Conservation (phyloP, 2,797 vertebrate species). For the Ceyx erithaca region DNA sequence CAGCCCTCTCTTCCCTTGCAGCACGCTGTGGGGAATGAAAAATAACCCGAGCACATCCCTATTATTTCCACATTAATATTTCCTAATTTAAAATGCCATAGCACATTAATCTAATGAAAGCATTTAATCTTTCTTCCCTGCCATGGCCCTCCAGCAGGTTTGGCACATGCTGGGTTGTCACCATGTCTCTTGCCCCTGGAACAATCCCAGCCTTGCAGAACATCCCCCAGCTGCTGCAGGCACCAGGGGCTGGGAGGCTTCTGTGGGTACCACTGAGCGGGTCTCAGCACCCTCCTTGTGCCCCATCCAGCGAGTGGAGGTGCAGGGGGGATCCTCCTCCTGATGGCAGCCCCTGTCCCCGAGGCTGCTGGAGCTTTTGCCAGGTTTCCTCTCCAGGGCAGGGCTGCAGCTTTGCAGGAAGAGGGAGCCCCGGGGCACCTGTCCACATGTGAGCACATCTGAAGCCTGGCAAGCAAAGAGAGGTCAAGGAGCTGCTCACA, state of each 20-base stretch:
- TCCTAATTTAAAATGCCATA: slow-evolving; percentile 18
- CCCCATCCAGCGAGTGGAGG: accelerated
- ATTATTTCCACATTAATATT: slow-evolving; percentile 14
- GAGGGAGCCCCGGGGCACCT: accelerated
- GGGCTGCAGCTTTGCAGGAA: neutral
- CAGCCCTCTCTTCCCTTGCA: neutral
- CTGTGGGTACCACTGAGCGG: accelerated
- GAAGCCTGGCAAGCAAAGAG: neutral
- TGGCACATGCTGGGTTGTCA: neutral
- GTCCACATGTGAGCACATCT: neutral
- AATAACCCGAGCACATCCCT: neutral
- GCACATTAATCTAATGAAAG: slow-evolving; percentile 24
- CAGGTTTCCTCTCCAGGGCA: accelerated
- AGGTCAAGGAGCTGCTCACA: neutral
- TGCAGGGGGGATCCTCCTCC: accelerated
- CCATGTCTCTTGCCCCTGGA: neutral
- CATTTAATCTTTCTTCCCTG: neutral
- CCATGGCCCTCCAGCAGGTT: neutral
- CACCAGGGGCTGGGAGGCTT: neutral
- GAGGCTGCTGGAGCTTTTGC: accelerated
- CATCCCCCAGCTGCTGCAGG: accelerated
- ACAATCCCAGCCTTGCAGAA: neutral
- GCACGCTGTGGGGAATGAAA: neutral
- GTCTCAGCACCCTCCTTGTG: neutral
- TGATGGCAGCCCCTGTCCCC: neutral